Conservation (phyloP, 1,140 invertebrate species). For the Polypedilum vanderplanki region DNA sequence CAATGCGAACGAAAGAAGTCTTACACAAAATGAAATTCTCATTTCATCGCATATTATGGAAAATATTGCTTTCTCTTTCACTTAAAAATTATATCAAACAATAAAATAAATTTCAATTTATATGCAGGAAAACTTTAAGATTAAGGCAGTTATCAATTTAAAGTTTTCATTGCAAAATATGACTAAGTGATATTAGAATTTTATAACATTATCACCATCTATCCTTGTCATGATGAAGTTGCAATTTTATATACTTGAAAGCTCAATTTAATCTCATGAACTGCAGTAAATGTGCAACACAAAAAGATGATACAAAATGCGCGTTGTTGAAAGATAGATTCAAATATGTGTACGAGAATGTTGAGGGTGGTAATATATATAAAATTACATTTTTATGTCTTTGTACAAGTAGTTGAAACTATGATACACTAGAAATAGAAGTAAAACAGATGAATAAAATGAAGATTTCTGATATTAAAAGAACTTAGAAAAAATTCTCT, state of each 20-base stretch:
- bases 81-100: background rate
- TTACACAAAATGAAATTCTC: too few relatives aligned
- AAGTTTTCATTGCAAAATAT: too few relatives aligned
- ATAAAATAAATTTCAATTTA: constrained; percentile 28
- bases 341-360: background rate
- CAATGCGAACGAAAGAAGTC: too few relatives aligned
- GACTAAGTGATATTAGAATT: background rate
- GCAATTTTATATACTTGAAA: background rate
- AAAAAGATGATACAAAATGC: background rate
- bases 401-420: background rate
- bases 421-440: background rate
- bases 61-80: background rate
- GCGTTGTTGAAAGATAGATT: background rate
- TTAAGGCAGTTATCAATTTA: too few relatives aligned
- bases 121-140: background rate
- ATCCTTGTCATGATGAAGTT: background rate
- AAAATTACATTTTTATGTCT: constrained; percentile 14
- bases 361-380: background rate
- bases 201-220: background rate
- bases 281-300: background rate
- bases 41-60: background rate
- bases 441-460: background rate
- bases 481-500: background rate
- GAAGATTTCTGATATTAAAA: background rate
- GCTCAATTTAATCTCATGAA: constrained; percentile 2